Evolutionary conservation across 1,140 invertebrate genomes (phyloP), one percentile per base, ranked within the genome.

Genomic region (Heliothis subflexa): DNA sequence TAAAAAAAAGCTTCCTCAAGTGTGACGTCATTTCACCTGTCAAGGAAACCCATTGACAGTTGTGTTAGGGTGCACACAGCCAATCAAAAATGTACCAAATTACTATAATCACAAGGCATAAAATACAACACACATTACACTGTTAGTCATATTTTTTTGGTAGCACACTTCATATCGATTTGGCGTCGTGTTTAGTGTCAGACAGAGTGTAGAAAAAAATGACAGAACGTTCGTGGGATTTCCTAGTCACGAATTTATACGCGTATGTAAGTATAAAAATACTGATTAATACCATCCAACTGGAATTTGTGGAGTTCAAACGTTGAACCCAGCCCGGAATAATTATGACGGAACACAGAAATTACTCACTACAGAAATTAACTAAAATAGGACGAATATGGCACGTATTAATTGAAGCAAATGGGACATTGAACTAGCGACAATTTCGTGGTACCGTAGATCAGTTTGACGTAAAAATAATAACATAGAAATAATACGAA

Each of bases 1-100:
- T 52, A 54, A 28, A 14, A 12, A 18, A 25, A 54, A 71, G 40
- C 16, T 0, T 13, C 52, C 52, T 3, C 50, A 12, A 33, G 12
- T 28, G 14, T 71, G 50, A 71, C 68, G 68, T 71, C 68, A 71
- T 40, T 40, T 40, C 68, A 71, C 68, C 28, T 71, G 68, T 71
- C 68, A 71, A 40, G 28, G 28, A 25, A 71, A 55, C 12, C 18
- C 45, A 66, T 66, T 71, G 68, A 55, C 47, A 70, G 66, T 18
- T 47, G 62, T 47, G 33, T 66, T 12, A 12, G 62, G 40, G 40
- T 21, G 16, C n/a, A 45, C 40, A 10, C 18, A 47, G 62, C 45
- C 62, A 47, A 40, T 21, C 62, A 66, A 66, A 66, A 47, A 47
- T 47, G 16, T 16, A 66, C 62, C 62, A 49, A 66, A 47, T 21